Evolutionary conservation across 2,113 vertebrate species (phyloP).

Genomic region (Ovis aries): ARS-UI_Ramb_v3.0 NC_056070.1:29887501-29888000

Average conservation of each 20-base stretch:
- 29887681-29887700: neutral
- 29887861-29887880: neutral
- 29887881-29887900: neutral
- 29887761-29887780: neutral
- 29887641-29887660: neutral
- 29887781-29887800: neutral
- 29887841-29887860: neutral
- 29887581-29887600: neutral
- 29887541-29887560: neutral
- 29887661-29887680: neutral
- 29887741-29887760: neutral
- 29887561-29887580: neutral
- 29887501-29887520: neutral
- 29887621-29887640: constrained; percentile 8
- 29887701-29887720: neutral
- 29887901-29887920: neutral
- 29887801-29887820: neutral
- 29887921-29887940: neutral
- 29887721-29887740: neutral
- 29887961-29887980: neutral
- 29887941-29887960: neutral
- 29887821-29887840: neutral
- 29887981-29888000: neutral
- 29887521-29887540: neutral
- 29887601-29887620: neutral